Percentiles rank a stretch among this genome's conserved stretches.
These are phyloP conservation scores for Anorthoa munda DNA, from an alignment of 2,888 invertebrate species.

Conservation along the genomic window DNA sequence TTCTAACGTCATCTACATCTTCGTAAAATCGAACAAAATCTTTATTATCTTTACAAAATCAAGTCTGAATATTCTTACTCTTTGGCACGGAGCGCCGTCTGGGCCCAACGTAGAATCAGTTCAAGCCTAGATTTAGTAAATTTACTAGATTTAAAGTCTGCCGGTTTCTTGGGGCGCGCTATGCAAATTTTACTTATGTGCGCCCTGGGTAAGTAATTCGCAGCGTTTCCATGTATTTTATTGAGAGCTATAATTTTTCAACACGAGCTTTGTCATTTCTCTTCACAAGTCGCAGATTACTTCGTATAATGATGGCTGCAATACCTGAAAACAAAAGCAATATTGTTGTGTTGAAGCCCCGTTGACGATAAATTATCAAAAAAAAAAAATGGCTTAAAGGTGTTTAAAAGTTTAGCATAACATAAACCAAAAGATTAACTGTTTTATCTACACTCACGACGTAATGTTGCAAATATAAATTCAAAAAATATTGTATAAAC, in stretches of 20 bases:
- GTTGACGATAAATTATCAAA: too few species aligned
- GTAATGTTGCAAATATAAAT: too few species aligned
- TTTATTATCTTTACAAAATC: conserved; percentile 15
- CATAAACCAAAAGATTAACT: too few species aligned
- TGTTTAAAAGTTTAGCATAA: too few species aligned
- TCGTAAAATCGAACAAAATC: not conserved
- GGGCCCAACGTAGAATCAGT: conserved; percentile 83
- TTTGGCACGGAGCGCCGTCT: conserved; percentile 78
- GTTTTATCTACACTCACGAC: too few species aligned
- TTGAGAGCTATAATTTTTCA: not conserved
- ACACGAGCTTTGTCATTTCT: not conserved
- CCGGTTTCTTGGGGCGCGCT: conserved; percentile 84
- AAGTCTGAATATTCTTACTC: conserved; percentile 69
- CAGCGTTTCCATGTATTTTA: conserved; percentile 39
- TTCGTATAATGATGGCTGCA: too few species aligned
- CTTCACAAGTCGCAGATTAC: too few species aligned
- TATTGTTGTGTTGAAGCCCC: too few species aligned
- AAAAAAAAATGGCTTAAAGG: too few species aligned
- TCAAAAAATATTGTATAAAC: too few species aligned
- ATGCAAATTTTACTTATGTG: conserved; percentile 83
- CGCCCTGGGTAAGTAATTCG: conserved; percentile 71
- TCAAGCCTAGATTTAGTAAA: conserved; percentile 88
- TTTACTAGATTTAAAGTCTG: conserved; percentile 89
- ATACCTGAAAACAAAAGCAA: too few species aligned
- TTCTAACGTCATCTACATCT: not conserved